phyloP scores from a whole-genome alignment of 1,140 invertebrate species.

The Drosophila micromelanica region DNA sequence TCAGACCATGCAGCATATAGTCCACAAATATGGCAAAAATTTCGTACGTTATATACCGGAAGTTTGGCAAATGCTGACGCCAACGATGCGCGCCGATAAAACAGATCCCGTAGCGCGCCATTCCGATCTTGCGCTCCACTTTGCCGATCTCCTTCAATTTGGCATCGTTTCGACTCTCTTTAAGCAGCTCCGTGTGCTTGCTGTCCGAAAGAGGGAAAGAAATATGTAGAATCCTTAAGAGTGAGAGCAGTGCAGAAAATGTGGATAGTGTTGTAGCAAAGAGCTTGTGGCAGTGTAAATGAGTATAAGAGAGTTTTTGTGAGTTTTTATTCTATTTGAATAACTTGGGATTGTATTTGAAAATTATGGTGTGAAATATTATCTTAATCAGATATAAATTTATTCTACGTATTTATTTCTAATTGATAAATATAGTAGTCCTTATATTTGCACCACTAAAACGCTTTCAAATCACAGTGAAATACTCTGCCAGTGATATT shows the following conservation, averaged over 20 bases:
- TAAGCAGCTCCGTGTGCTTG: slow-evolving; percentile 2
- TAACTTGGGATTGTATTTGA: too few relatives aligned
- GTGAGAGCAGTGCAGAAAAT: too few relatives aligned
- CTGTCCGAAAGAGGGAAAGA: slow-evolving; percentile 1
- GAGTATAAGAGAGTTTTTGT: too few relatives aligned
- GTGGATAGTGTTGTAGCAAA: not conserved
- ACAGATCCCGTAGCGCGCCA: not conserved
- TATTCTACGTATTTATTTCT: too few relatives aligned
- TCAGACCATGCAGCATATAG: slow-evolving; percentile 1
- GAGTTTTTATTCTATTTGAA: too few relatives aligned
- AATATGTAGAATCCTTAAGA: not conserved
- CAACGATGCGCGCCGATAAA: not conserved
- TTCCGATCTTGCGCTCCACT: slow-evolving; percentile 2
- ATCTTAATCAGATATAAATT: too few relatives aligned
- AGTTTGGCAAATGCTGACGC: not conserved
- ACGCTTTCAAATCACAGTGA: too few relatives aligned
- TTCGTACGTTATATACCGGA: not conserved
- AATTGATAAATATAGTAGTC: too few relatives aligned
- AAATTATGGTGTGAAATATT: too few relatives aligned
- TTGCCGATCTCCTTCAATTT: slow-evolving; percentile 1
- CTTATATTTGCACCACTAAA: too few relatives aligned
- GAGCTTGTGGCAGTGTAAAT: not conserved
- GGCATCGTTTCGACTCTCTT: not conserved
- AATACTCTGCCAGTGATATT: too few relatives aligned
- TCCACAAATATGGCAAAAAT: slow-evolving; percentile 3